Base-by-base conservation (phyloP, 2,888 invertebrate genomes). In the Autographa gamma region DNA sequence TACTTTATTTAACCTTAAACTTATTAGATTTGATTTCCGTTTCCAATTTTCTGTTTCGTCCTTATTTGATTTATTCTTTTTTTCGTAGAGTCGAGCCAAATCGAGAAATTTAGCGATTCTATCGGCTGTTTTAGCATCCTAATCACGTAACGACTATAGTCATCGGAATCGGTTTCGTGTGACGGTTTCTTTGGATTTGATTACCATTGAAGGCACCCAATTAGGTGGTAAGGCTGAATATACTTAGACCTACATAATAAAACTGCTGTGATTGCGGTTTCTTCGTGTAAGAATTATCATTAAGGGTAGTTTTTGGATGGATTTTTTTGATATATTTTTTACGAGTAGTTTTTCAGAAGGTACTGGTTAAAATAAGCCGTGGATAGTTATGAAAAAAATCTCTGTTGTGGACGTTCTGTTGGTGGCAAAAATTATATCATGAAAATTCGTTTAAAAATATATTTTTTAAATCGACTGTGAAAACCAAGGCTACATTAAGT, bases 161-260 rank as follows among this genome's bases (percentile, higher is more conserved):
- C 65, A 73, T 77, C 65, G 52, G 31, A 66, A 75, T 82, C 68
- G 69, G 66, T 71, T 52, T 63, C 60, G 65, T 75, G 65, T 56
- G 73, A 77, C 67, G 63, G 72, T 71, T 67, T 69, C 69, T 66
- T 63, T 75, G 71, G 60, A 60, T 66, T 77, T 77, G 65, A 82
- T 76, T 82, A 80, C 68, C 66, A 75, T 77, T 77, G 56, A 63
- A 73, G 69, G 58, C 63, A 71, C 60, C 34, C 66, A 77, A 74
- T 82, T 70, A 70, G 63, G 60, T 68, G 34, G 62, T 60, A 32
- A 41, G 19, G 41, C 18, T 34, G 63, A 48, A 32, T 71, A 48
- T 41, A 38, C 32, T 64, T 60, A 56, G 56, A 31, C 25, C 14
- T 60, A 41, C 25, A 64, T 18, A 3, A 25, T 56, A 56, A 56